Evolutionary conservation across 35 echinoderm and acorn worm genomes (phyloP).

Genomic region (Chiridota heheva): DNA sequence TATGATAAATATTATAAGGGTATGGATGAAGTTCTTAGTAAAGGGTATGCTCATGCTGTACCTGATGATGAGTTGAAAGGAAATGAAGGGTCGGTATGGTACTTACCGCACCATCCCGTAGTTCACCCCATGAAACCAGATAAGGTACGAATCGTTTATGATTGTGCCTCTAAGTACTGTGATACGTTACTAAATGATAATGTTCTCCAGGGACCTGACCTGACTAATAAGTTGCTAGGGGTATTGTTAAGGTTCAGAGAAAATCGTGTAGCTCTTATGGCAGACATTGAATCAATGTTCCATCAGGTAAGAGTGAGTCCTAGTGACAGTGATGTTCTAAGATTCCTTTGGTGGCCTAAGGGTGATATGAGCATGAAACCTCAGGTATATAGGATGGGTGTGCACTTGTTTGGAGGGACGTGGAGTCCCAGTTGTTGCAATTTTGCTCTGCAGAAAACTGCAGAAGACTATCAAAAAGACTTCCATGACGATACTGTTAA

Average conservation of each 20-base stretch:
- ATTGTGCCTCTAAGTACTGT: conserved; percentile 4
- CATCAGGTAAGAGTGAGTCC: conserved; percentile 23
- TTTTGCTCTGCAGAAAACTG: conserved; percentile 34
- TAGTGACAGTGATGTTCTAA: background rate
- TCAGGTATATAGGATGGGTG: conserved; percentile 18
- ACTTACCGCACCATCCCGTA: conserved; percentile 53
- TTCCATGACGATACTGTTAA: background rate
- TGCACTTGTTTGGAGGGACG: conserved; percentile 33
- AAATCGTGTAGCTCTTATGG: conserved; percentile 23
- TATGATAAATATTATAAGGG: conserved; percentile 12
- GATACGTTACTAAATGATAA: conserved; percentile 42
- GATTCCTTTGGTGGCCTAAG: conserved; percentile 34
- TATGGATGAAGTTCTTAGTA: conserved; percentile 10
- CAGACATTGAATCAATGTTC: conserved; percentile 45
- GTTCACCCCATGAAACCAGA: conserved; percentile 25
- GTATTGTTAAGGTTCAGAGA: conserved; percentile 18
- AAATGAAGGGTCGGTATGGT: conserved; percentile 27
- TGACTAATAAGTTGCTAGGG: conserved; percentile 33
- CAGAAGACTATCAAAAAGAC: conserved; percentile 22
- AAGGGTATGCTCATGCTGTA: conserved; percentile 44
- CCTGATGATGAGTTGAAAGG: background rate
- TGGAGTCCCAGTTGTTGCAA: conserved; percentile 42
- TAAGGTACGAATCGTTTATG: conserved; percentile 30
- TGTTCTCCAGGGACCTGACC: conserved; percentile 33
- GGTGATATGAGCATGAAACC: conserved; percentile 5